These are phyloP conservation scores for Indicator maculatus DNA, from an alignment of 2,113 vertebrate species.

Conservation along the genomic window DNA sequence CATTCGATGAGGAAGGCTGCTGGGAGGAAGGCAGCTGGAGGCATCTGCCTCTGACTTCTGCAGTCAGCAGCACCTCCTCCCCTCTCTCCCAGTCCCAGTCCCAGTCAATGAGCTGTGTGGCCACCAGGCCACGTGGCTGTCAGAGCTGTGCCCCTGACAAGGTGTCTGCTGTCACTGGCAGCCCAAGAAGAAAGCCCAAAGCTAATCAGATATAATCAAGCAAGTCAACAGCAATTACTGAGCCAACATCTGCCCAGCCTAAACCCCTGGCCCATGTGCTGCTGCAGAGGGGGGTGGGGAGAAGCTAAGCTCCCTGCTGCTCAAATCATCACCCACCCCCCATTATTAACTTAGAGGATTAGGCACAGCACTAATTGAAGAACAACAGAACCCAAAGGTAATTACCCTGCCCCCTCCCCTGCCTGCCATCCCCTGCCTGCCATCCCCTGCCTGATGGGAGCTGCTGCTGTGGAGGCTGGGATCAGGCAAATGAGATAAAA, in stretches of 20 bases:
- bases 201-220: not conserved
- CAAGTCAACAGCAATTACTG: slow-evolving; percentile 36
- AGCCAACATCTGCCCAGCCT: slow-evolving; percentile 3
- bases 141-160: not conserved
- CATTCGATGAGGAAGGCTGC: not conserved
- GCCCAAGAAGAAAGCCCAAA: not conserved
- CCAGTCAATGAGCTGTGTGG: fast-evolving
- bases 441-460: slow-evolving; percentile 5
- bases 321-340: slow-evolving; percentile 7
- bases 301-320: not conserved
- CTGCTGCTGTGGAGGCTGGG: not conserved
- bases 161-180: not conserved
- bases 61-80: not conserved
- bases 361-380: slow-evolving; percentile 52
- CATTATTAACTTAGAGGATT: slow-evolving; percentile 67
- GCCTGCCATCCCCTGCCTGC: not conserved
- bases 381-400: slow-evolving; percentile 33
- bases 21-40: not conserved
- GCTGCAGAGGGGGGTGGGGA: not conserved
- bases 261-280: not conserved
- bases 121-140: not conserved
- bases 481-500: slow-evolving; percentile 38
- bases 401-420: slow-evolving; percentile 44
- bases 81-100: not conserved
- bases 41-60: not conserved